Evolutionary conservation across 2,888 invertebrate genomes (phyloP).

Genomic region (Drosophila dives): DNA sequence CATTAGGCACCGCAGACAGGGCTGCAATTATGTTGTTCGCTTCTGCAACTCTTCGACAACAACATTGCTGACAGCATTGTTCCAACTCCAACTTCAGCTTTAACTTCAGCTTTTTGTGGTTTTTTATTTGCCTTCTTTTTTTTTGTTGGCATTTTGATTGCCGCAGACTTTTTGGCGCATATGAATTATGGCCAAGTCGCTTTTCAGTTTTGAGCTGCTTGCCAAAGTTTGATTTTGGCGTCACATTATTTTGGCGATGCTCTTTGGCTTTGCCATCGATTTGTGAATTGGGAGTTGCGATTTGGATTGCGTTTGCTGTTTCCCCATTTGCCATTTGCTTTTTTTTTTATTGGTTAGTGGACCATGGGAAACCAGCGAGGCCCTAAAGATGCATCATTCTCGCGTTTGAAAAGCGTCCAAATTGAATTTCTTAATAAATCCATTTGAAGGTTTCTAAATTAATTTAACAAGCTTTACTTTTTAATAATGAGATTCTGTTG

Average conservation of each 20-base stretch:
- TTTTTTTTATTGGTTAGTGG: constrained; percentile 73
- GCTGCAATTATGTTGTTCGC: constrained; percentile 78
- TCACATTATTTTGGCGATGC: constrained; percentile 74
- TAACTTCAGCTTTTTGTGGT: constrained; percentile 41
- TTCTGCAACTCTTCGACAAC: constrained; percentile 40
- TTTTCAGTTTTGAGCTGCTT: constrained; percentile 30
- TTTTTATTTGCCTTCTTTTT: neutral
- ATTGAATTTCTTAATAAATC: neutral
- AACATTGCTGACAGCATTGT: constrained; percentile 43
- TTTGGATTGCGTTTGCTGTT: constrained; percentile 42
- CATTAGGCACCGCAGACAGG: constrained; percentile 78
- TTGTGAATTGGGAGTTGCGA: constrained; percentile 35
- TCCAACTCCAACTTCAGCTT: constrained; percentile 29
- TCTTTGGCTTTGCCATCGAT: constrained; percentile 67
- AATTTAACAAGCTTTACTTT: neutral
- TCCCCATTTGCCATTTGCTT: constrained; percentile 38
- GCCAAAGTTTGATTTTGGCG: constrained; percentile 55
- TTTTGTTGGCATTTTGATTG: constrained; percentile 76
- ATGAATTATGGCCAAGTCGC: constrained; percentile 74
- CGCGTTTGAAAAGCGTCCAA: constrained; percentile 51
- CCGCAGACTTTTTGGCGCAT: constrained; percentile 82
- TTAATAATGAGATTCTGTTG: neutral
- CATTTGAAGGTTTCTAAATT: neutral
- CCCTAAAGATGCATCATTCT: constrained; percentile 11
- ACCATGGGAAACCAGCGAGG: constrained; percentile 67